Evolutionary conservation across 2,888 invertebrate species (phyloP), one percentile per base, ranked within the genome.

Genomic region (Napeogenes inachia): DNA sequence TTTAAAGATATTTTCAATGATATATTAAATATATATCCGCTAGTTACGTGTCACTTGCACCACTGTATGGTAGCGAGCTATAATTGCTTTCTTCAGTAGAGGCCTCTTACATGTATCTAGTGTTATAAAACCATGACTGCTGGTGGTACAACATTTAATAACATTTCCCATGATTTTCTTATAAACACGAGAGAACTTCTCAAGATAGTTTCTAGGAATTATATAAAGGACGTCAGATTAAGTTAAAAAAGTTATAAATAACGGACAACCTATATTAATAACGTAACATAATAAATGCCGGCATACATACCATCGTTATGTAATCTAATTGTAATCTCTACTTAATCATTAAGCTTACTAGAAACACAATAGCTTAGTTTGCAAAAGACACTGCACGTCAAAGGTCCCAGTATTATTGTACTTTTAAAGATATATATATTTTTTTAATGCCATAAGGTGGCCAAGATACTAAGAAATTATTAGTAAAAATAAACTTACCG

Each of bases 401-500:
- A 21, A 21, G 1, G 21, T 21, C 21, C 0, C 1, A 21, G 21
- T 21, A 21, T 21, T 21, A 21, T 21, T 21, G 0, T 21, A 21
- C 1, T 21, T 21, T 21, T 21, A 0, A 21, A 21, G 21, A 21
- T 21, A 21, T 21, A 21, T 21, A 21, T 21, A 21, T 21, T 1
- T 21, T 1, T 21, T 21, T 21, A 21, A 21, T 21, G 21, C 1
- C 21, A 21, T 21, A 21, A 21, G 21, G 21, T 21, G 21, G 21
- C 21, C 1, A 21, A 21, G 1, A 21, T 1, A 21, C 21, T 21
- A 21, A 0, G 21, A 21, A 21, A 21, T 21, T 30, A 57, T 38
- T 45, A 13, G 54, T 58, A 54, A 56, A 54, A 42, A 59, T 4
- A 10, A 47, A 83, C 93, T 92, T 84, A 98, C 98, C 99, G 94